Evolutionary conservation across 2,888 invertebrate genomes (phyloP).

Genomic region (Tryphoninae sp.): DNA sequence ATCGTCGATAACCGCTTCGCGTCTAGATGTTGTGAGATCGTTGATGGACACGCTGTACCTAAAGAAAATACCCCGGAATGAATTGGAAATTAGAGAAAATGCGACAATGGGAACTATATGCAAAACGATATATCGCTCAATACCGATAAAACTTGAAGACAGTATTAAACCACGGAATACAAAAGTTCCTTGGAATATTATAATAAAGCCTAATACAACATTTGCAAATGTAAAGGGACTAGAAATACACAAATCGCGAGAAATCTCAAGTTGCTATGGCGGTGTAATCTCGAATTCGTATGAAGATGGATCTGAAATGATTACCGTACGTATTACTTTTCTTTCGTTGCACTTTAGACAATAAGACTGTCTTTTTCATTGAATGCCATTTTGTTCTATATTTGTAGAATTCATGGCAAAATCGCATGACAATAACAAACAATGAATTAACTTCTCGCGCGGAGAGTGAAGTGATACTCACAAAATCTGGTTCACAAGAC

Average conservation of each 20-base stretch:
- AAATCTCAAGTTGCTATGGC: background rate
- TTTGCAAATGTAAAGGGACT: background rate
- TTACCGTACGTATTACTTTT: background rate
- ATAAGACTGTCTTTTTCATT: background rate
- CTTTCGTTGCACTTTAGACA: background rate
- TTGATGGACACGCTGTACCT: conserved; percentile 68
- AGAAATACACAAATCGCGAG: conserved; percentile 35
- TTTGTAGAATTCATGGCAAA: conserved; percentile 53
- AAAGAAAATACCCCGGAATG: conserved; percentile 58
- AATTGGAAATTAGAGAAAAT: conserved; percentile 66
- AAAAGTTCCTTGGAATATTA: conserved; percentile 6
- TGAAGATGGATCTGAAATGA: conserved; percentile 19
- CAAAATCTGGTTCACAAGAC: conserved; percentile 23
- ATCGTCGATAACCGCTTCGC: conserved; percentile 54
- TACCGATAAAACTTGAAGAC: background rate
- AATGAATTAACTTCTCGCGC: conserved; percentile 41
- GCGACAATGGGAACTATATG: background rate
- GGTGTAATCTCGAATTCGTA: conserved; percentile 19
- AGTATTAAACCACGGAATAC: background rate
- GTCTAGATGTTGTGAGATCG: conserved; percentile 68
- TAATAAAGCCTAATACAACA: background rate
- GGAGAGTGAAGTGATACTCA: conserved; percentile 13
- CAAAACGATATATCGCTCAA: conserved; percentile 4
- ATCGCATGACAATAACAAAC: conserved; percentile 34
- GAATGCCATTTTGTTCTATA: background rate